Evolutionary conservation across 2,797 vertebrate species (phyloP).

Genomic region (Lagorchestes hirsutus): DNA sequence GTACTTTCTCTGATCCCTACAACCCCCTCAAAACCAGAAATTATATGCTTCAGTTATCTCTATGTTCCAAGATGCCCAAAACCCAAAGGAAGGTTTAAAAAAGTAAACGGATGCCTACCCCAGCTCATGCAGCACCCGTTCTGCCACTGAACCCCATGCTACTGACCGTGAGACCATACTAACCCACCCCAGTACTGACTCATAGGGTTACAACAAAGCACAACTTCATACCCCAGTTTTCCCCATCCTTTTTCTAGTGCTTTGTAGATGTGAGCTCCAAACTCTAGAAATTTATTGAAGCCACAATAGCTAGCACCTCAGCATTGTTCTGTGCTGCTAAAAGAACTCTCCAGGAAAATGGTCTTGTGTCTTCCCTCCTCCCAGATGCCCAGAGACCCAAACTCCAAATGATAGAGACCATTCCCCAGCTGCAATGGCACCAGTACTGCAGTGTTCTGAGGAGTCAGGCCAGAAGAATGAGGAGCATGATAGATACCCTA

Average conservation of each 20-base stretch:
- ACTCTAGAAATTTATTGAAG: neutral
- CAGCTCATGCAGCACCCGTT: neutral
- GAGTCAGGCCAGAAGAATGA: neutral
- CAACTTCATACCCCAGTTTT: neutral
- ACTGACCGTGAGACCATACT: neutral
- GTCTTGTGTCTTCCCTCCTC: neutral
- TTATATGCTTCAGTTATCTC: neutral
- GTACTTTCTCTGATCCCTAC: neutral
- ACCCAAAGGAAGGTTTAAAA: neutral
- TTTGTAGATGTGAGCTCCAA: neutral
- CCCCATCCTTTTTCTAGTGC: neutral
- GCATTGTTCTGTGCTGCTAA: neutral
- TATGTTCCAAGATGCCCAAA: neutral
- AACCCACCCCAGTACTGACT: neutral
- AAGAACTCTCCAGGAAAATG: neutral
- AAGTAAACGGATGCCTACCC: neutral
- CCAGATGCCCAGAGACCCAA: neutral
- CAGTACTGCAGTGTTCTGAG: neutral
- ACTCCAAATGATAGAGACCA: neutral
- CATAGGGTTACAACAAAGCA: neutral
- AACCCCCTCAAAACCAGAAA: neutral
- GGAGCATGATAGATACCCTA: neutral
- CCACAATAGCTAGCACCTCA: neutral
- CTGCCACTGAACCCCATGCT: neutral
- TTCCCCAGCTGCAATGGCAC: neutral